Evolutionary conservation across 2,797 vertebrate species (phyloP).

Genomic region (Danio tinwini): DNA sequence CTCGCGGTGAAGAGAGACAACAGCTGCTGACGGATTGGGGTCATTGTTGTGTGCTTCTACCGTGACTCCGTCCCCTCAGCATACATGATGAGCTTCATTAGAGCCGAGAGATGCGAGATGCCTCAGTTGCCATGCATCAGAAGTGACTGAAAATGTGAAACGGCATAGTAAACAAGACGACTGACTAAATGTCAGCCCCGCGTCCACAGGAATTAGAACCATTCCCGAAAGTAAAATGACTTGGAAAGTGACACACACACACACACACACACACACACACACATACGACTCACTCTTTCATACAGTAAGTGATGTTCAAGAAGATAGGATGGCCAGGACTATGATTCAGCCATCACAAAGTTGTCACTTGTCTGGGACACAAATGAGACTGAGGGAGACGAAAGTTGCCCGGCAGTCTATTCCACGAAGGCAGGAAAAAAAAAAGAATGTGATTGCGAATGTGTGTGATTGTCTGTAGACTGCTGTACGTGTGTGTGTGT

Average conservation of each 20-base stretch:
- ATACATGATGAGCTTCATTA: conserved; percentile 73
- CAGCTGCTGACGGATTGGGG: conserved; percentile 81
- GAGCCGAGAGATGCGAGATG: conserved; percentile 64
- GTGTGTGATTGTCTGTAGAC: conserved; percentile 53
- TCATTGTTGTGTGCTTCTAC: conserved; percentile 72
- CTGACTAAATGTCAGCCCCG: conserved; percentile 45
- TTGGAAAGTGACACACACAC: conserved; percentile 30
- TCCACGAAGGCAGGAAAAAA: conserved; percentile 60
- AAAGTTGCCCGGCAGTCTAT: conserved; percentile 66
- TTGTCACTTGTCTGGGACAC: conserved; percentile 74
- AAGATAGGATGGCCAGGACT: conserved; percentile 65
- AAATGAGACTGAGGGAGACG: conserved; percentile 71
- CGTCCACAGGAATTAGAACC: conserved; percentile 32
- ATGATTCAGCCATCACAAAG: conserved; percentile 76
- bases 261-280: neutral
- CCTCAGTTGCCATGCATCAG: conserved; percentile 58
- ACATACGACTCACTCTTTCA: neutral
- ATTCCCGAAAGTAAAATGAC: conserved; percentile 1
- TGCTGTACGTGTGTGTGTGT: conserved; percentile 8
- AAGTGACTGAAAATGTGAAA: conserved; percentile 44
- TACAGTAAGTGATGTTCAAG: conserved; percentile 59
- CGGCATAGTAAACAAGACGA: conserved; percentile 70
- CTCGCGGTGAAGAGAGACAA: conserved; percentile 71
- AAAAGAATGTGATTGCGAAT: conserved; percentile 53
- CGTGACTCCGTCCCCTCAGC: conserved; percentile 70